A percentile compares a stretch with the other conserved stretches of the same genome.
Conservation (phyloP, 1,140 invertebrate species). For the Drosophila hydei region DNA sequence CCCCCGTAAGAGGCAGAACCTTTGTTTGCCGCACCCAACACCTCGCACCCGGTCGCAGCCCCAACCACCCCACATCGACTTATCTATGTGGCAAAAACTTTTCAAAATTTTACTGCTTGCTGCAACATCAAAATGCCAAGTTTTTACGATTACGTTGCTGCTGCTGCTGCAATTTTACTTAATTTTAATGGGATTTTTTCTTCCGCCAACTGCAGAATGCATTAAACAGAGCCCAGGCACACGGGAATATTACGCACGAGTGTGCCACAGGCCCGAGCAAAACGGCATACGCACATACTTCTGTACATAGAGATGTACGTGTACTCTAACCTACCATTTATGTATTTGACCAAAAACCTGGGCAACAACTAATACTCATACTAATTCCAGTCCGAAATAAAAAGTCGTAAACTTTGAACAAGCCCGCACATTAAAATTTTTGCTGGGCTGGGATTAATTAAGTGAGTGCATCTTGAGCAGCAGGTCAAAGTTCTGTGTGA, state of each 20-base stretch:
- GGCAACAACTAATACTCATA: slow-evolving; percentile 18
- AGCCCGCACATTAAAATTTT: slow-evolving; percentile 23
- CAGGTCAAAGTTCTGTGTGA: slow-evolving; percentile 29
- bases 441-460: slow-evolving; percentile 34
- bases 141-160: slow-evolving; percentile 76
- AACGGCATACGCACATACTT: slow-evolving; percentile 15
- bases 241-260: slow-evolving; percentile 71
- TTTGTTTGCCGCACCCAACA: slow-evolving; percentile 38
- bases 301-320: neutral
- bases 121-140: slow-evolving; percentile 82
- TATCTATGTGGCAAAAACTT: slow-evolving; percentile 81
- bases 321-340: slow-evolving; percentile 6
- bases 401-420: slow-evolving; percentile 69
- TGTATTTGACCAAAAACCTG: slow-evolving; percentile 13
- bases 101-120: slow-evolving; percentile 80
- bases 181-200: slow-evolving; percentile 83
- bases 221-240: slow-evolving; percentile 76
- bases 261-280: slow-evolving; percentile 16
- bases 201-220: slow-evolving; percentile 80
- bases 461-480: slow-evolving; percentile 40
- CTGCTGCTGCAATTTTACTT: slow-evolving; percentile 82
- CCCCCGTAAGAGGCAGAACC: slow-evolving; percentile 41
- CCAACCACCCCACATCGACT: slow-evolving; percentile 38
- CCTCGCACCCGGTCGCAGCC: neutral
- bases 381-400: slow-evolving; percentile 62